Percentiles rank a stretch among this genome's conserved stretches.
These are phyloP conservation scores for Lycophotia porphyrea DNA, from an alignment of 2,888 invertebrate species.

Conservation along the genomic window DNA sequence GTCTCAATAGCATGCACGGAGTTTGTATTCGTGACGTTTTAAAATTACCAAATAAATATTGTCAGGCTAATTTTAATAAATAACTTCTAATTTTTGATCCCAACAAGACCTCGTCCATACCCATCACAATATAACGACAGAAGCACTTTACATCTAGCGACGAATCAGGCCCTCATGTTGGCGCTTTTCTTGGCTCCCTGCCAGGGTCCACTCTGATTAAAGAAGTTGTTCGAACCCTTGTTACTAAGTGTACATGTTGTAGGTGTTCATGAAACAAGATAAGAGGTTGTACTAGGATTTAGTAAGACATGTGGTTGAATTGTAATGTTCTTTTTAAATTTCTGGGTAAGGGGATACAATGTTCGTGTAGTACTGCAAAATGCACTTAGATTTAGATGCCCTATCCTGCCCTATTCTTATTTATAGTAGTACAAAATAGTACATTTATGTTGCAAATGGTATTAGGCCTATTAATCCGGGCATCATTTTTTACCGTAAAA, in stretches of 20 bases:
- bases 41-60: not conserved
- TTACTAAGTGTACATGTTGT: constrained; percentile 15
- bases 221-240: constrained; percentile 43
- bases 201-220: constrained; percentile 50
- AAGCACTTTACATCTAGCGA: constrained; percentile 32
- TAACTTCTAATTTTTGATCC: not conserved
- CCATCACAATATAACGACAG: constrained; percentile 9
- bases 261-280: not conserved
- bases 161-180: constrained; percentile 23
- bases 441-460: not conserved
- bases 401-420: not conserved
- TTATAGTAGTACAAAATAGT: not conserved
- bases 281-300: not conserved
- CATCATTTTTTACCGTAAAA: not conserved
- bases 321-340: not conserved
- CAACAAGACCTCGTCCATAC: not conserved
- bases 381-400: not conserved
- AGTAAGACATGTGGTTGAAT: not conserved
- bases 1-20: too few relatives aligned
- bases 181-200: constrained; percentile 41
- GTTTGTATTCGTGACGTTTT: not conserved
- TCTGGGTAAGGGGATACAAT: not conserved
- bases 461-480: not conserved
- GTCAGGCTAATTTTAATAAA: not conserved
- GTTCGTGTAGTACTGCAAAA: not conserved